phyloP scores from a whole-genome alignment of 2,797 vertebrate genomes.

The Brachymystax lenok region DNA sequence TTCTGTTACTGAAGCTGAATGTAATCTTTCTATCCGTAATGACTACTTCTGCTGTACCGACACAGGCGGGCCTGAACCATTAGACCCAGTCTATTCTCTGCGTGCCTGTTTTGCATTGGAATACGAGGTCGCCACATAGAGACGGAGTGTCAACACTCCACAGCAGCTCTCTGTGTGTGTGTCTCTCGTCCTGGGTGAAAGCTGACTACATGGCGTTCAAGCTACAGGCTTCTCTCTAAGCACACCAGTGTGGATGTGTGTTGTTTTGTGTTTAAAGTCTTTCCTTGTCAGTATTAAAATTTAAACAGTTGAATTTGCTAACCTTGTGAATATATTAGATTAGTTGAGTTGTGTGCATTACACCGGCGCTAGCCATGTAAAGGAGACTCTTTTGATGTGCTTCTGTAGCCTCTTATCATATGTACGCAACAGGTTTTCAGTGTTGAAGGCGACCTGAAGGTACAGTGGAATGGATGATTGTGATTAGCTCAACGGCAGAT shows the following conservation, averaged over 20 bases:
- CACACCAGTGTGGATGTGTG: neutral
- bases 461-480: constrained; percentile 6
- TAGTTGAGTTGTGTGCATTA: no score
- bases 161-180: neutral
- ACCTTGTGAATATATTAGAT: neutral
- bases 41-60: neutral
- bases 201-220: neutral
- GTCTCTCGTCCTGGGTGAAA: neutral
- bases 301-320: neutral
- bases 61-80: neutral
- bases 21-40: neutral
- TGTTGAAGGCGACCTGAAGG: neutral
- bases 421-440: neutral
- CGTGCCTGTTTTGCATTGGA: neutral
- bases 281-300: neutral
- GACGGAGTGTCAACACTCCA: neutral
- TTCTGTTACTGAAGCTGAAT: neutral
- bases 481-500: neutral
- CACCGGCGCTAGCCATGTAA: neutral
- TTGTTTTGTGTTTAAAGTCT: neutral
- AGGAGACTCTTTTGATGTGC: neutral
- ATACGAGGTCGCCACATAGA: no score
- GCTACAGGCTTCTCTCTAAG: neutral
- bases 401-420: neutral
- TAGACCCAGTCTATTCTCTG: neutral